Evolutionary conservation across 1,140 invertebrate genomes (phyloP), one percentile per base, ranked within the genome.

Genomic region (Lethocerus indicus): DNA sequence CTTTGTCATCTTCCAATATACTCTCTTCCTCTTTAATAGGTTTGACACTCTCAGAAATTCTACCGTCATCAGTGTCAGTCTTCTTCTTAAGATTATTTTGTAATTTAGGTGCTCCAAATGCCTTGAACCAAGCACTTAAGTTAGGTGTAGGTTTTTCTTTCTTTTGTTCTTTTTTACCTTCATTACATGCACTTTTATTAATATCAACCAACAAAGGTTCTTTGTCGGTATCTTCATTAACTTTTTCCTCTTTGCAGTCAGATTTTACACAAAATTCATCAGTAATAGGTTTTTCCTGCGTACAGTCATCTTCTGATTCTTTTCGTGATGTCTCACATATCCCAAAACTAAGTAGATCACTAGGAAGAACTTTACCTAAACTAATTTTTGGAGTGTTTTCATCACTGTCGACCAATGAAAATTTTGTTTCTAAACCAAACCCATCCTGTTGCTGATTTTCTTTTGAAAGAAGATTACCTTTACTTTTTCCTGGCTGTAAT

Each of bases 121-220:
- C 85, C 65, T 88, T 88, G 46, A 89, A 83, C 87, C 86, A 90
- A 13, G 84, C 87, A 62, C 83, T 87, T 36, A 87, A 68, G 67
- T 89, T 87, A 0, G 87, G 85, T 43, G 83, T 87, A 16, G 81
- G 77, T 62, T 78, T 75, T 59, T 75, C 71, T 58, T 71, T 68
- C 43, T 68, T 65, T 56, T 63, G 55, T 46, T 65, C 64, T 55
- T 57, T 50, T 25, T 55, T 50, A 7, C 54, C 54, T 48, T 60
- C 50, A 26, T 14, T 21, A 14, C 28, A 39, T 4, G 41, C 47
- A 18, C 44, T 43, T 1, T 53, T 49, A 13, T 57, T 56, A 14
- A 36, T 26, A 28, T 50, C 44, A 2, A 47, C 21, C 36, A 54
- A 46, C 27, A 44, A 42, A 53, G 56, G 47, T n/a, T 54, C 51